phyloP scores from a whole-genome alignment of 2,888 invertebrate genomes.

The Unio delphinus region DNA sequence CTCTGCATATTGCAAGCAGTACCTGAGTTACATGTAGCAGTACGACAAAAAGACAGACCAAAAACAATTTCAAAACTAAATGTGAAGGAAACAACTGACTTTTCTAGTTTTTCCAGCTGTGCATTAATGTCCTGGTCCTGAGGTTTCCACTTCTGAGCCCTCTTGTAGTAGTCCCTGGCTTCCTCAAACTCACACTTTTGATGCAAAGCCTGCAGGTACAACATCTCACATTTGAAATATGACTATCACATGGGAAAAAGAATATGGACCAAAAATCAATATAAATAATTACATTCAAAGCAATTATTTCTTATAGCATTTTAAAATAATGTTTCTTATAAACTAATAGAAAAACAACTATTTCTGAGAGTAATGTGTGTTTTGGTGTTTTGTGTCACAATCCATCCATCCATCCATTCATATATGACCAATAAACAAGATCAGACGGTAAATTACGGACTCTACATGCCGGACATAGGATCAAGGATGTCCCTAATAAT shows the following conservation, averaged over 20 bases:
- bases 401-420: too few relatives aligned
- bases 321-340: too few relatives aligned
- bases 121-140: slow-evolving; percentile 33
- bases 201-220: slow-evolving; percentile 44
- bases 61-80: too few relatives aligned
- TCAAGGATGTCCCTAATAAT: too few relatives aligned
- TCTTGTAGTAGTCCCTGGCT: slow-evolving; percentile 43
- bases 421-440: too few relatives aligned
- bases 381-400: too few relatives aligned
- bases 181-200: slow-evolving; percentile 49
- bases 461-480: too few relatives aligned
- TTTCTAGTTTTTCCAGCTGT: slow-evolving; percentile 44
- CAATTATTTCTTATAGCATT: too few relatives aligned
- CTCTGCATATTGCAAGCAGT: background rate
- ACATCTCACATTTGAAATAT: background rate
- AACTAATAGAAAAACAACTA: too few relatives aligned
- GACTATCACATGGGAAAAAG: background rate
- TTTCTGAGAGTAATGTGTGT: too few relatives aligned
- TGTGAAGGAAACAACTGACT: slow-evolving; percentile 27
- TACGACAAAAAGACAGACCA: too few relatives aligned
- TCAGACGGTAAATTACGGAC: too few relatives aligned
- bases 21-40: background rate
- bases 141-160: slow-evolving; percentile 45
- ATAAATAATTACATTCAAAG: background rate
- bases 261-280: background rate